Evolutionary conservation across 2,888 invertebrate genomes (phyloP), one percentile per base, ranked within the genome.

Genomic region (Cheilosia impressa): DNA sequence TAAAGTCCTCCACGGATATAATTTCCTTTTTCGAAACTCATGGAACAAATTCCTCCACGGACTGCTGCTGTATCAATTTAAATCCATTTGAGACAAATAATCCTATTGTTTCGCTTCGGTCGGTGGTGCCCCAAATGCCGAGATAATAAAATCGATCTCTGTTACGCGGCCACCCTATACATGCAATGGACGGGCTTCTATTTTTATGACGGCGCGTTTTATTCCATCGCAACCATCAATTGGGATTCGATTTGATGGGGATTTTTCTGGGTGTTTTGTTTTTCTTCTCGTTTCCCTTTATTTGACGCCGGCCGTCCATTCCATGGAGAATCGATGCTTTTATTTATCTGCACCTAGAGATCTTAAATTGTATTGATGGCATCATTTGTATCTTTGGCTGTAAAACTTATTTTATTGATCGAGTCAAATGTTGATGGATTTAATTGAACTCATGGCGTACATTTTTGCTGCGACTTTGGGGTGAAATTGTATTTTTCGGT

Each of bases 171-270:
- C 53, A 19, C 45, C 62, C 72, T 34, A 47, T 4, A 13, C 4
- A 13, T 13, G 38, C 57, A 47, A 45, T 52, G 45, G 55, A 41
- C 34, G 63, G 55, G 63, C 53, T 63, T 55, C 73, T 75, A 66
- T 65, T 66, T 75, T 66, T 75, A 68, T 76, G 75, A 75, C 17
- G 68, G 52, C 22, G 34, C 60, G n/a, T 53, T 65, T 76, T 52
- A 53, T 68, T 76, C 60, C 68, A 76, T 68, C 50, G 57, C 65
- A 75, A 66, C 58, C 75, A 75, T 66, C 75, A 75, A 75, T 75
- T 75, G 75, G 65, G 65, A 66, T 66, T 75, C 75, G 75, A 75
- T 75, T 57, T 65, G 75, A 58, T 41, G 75, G 50, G 65, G 65
- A 75, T 66, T 65, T 58, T 75, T 53, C 31, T 31, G 31, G 31